Base-by-base conservation (phyloP, 2,888 invertebrate species). In the Venusia cambrica region DNA sequence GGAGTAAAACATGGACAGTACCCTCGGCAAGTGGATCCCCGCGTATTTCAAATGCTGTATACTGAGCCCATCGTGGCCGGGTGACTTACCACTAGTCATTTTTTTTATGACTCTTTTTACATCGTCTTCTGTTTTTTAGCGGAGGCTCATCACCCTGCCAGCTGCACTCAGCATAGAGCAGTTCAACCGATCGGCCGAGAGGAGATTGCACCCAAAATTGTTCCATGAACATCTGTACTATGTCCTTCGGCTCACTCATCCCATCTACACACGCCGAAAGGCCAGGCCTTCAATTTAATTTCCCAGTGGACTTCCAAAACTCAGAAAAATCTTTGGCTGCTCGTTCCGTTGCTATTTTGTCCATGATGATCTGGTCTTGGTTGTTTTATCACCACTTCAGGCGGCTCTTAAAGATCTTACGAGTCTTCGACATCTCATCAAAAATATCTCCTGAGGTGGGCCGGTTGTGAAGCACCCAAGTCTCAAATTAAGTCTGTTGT, bases 61-160 rank as follows among this genome's bases (percentile, higher is more conserved):
- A 15, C 30, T 31, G 15, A 31, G 16, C 22, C 30, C 7, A 11
- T 31, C 30, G 11, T 21, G 30, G 2, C 21, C 30, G 5, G 30
- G 16, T 2, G 30, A 31, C 11, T 31, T 31, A 7, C 29, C 29
- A 5, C 14, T 24, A n/a, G 5, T 11, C 24, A 24, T 24, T 3
- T 2, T 3, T 3, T 15, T 9, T 1, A 25, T 25, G 4, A 16
- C 14, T 3, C 10, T 10, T 17, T 10, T 5, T 2, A 27, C 12
- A 3, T 10, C 5, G 2, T 18, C 18, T 2, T n/a, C 12, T 11
- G 6, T 11, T 5, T 11, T 10, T 9, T 10, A 21, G 11, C 1
- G 8, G 8, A 3, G 6, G 18, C 18, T 18, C 18, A 6, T 7
- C 18, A 2, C 18, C 18, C 18, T 18, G 2, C 3, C 18, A 5